These are phyloP conservation scores for Carpatolechia fugitivella DNA, from an alignment of 2,888 invertebrate species.

Conservation along the genomic window DNA sequence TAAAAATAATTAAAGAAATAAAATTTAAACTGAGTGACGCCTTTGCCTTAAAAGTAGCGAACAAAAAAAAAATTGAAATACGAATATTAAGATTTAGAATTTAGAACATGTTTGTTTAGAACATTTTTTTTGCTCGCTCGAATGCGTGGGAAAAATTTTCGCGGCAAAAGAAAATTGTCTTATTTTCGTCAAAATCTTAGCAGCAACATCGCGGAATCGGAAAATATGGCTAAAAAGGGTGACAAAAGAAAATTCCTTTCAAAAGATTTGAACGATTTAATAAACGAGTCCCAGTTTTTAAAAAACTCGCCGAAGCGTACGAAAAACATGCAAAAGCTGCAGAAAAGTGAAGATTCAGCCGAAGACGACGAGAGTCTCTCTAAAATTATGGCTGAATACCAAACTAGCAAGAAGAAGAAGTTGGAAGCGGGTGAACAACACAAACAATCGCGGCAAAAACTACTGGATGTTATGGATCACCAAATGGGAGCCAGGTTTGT, in stretches of 20 bases:
- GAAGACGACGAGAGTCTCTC: conserved; percentile 5
- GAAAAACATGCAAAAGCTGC: conserved; percentile 10
- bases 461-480: conserved; percentile 13
- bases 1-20: background rate
- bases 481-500: conserved; percentile 13
- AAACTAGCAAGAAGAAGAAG: conserved; percentile 10
- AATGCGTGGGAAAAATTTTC: conserved; percentile 1
- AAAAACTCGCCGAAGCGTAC: conserved; percentile 14
- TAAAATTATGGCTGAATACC: conserved; percentile 1
- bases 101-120: background rate
- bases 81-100: too few species aligned
- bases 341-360: conserved; percentile 1
- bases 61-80: too few species aligned
- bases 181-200: background rate
- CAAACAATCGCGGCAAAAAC: conserved; percentile 13
- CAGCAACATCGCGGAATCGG: background rate
- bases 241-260: conserved; percentile 12
- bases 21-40: background rate
- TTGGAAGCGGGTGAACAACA: background rate
- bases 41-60: too few species aligned
- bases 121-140: background rate
- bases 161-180: background rate
- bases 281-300: conserved; percentile 16
- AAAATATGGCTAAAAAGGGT: conserved; percentile 13
- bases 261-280: conserved; percentile 13